Conservation (phyloP, 2,113 vertebrate species). For the Brachyhypopomus occidentalis region DNA sequence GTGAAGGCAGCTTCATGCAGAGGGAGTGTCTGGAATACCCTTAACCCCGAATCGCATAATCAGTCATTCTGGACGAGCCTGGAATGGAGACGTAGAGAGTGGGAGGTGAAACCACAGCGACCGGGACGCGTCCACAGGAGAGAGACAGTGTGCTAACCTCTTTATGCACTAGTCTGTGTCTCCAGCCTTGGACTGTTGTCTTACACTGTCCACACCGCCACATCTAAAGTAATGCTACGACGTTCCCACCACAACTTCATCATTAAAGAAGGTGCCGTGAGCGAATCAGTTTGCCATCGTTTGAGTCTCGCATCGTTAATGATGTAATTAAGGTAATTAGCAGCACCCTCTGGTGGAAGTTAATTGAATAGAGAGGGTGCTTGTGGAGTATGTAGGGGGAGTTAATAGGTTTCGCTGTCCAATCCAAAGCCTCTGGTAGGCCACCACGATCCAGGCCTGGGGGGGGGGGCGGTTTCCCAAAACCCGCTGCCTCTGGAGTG, state of each 20-base stretch:
- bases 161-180: not conserved
- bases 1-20: constrained; percentile 4
- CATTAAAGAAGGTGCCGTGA: not conserved
- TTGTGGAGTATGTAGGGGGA: constrained; percentile 29
- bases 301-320: constrained; percentile 31
- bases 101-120: not conserved
- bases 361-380: constrained; percentile 44
- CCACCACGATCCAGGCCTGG: too few relatives aligned
- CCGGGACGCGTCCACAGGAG: not conserved
- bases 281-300: not conserved
- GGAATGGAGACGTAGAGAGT: constrained; percentile 10
- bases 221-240: not conserved
- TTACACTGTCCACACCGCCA: not conserved
- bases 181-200: not conserved
- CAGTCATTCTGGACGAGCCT: constrained; percentile 9
- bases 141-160: not conserved
- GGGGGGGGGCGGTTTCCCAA: too few relatives aligned
- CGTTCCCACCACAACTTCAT: not conserved
- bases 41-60: constrained; percentile 36
- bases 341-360: constrained; percentile 49
- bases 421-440: not conserved
- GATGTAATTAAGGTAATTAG: constrained; percentile 47
- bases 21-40: constrained; percentile 22
- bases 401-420: not conserved
- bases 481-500: not conserved